Percentiles rank a stretch among this genome's conserved stretches.
Evolutionary conservation across 2,797 vertebrate species (phyloP).

Genomic region (Astyanax mexicanus): DNA sequence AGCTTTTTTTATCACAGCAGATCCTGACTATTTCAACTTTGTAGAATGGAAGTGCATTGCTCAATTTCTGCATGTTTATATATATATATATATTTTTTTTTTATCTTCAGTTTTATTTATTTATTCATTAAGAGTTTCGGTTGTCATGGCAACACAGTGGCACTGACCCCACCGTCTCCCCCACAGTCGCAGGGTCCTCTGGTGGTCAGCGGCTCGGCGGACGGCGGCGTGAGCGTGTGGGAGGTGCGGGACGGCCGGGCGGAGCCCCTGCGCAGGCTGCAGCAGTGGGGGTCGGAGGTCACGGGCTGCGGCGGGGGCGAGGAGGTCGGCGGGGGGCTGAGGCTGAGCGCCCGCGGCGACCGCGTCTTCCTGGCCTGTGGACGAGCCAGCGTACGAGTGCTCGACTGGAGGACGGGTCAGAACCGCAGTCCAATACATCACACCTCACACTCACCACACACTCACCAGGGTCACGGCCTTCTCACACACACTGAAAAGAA

Average conservation of each 20-base stretch:
- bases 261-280: constrained; percentile 75
- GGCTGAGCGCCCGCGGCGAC: constrained; percentile 78
- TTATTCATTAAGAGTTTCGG: constrained; percentile 26
- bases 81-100: too few species aligned
- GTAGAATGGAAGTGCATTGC: background rate
- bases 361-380: constrained; percentile 76
- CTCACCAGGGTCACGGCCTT: too few species aligned
- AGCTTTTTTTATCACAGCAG: too few species aligned
- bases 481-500: too few species aligned
- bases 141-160: constrained; percentile 76
- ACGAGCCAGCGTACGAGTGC: constrained; percentile 76
- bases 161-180: constrained; percentile 46
- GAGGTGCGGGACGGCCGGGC: constrained; percentile 68
- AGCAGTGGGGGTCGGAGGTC: constrained; percentile 74
- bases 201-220: constrained; percentile 81
- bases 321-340: constrained; percentile 53
- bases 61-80: background rate
- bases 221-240: constrained; percentile 83
- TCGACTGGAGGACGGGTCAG: constrained; percentile 83
- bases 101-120: background rate
- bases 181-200: constrained; percentile 82
- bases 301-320: constrained; percentile 70
- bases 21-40: background rate
- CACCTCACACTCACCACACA: background rate
- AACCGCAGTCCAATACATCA: background rate